These are phyloP conservation scores for Potamarius usumacintae DNA, from an alignment of 2,113 vertebrate species.

Conservation along the genomic window DNA sequence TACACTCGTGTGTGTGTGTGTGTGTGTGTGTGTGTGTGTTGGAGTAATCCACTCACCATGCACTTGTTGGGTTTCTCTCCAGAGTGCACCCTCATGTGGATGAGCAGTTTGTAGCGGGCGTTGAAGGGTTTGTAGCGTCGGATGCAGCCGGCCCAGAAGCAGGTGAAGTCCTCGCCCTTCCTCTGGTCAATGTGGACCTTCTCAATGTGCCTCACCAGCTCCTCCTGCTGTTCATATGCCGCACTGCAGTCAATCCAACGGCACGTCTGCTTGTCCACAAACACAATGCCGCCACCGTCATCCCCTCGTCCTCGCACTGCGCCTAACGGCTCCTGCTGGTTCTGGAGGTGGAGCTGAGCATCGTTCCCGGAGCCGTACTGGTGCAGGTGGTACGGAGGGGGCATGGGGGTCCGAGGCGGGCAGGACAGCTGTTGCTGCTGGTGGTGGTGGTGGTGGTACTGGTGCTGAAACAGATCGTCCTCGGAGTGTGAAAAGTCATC, in stretches of 20 bases:
- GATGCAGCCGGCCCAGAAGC: conserved; percentile 97
- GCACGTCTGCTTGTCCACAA: conserved; percentile 82
- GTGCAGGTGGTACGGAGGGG: conserved; percentile 88
- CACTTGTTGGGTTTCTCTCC: conserved; percentile 99
- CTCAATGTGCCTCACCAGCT: conserved; percentile 98
- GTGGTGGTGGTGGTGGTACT: conserved; percentile 74
- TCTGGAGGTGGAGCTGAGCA: conserved; percentile 71
- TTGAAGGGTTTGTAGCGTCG: conserved; percentile 98
- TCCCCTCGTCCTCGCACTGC: conserved; percentile 64
- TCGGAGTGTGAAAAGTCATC: conserved; percentile 85
- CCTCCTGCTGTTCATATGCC: conserved; percentile 93
- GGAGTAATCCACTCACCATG: conserved; percentile 84
- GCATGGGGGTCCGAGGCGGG: conserved; percentile 75
- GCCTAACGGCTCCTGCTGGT: conserved; percentile 63
- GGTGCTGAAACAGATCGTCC: conserved; percentile 83
- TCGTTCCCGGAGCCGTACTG: conserved; percentile 76
- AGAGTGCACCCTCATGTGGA: conserved; percentile 99
- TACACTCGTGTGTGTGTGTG: neutral
- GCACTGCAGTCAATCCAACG: conserved; percentile 98
- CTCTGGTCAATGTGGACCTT: conserved; percentile 98
- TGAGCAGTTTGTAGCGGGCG: conserved; percentile 98
- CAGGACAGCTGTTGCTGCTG: conserved; percentile 67
- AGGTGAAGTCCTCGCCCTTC: conserved; percentile 98
- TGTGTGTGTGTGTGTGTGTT: neutral
- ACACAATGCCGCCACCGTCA: conserved; percentile 56